Evolutionary conservation across 2,797 vertebrate genomes (phyloP).

Genomic region (Anniella stebbinsi): DNA sequence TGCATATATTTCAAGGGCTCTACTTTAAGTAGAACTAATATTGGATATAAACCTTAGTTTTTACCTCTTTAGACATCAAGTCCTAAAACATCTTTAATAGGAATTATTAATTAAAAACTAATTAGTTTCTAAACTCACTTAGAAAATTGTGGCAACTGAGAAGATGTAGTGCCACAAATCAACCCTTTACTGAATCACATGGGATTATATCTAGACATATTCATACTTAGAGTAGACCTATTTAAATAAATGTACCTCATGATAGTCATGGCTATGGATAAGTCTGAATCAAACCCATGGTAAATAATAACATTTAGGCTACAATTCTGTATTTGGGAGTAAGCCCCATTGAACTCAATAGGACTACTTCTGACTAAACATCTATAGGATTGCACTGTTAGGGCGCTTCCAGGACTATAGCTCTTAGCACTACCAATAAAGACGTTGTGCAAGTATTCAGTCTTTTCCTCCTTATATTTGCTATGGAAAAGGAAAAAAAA

Average conservation of each 20-base stretch:
- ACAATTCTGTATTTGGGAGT: no score
- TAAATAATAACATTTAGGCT: not conserved
- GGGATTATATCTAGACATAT: not conserved
- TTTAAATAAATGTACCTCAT: constrained; percentile 23
- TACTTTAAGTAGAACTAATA: no score
- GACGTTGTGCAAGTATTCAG: not conserved
- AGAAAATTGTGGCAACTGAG: not conserved
- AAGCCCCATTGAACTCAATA: no score
- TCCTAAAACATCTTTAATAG: constrained; percentile 19
- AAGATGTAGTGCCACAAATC: not conserved
- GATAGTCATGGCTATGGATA: not conserved
- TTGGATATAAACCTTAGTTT: not conserved
- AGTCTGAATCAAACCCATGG: not conserved
- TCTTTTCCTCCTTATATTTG: not conserved
- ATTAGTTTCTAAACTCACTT: rapidly evolving
- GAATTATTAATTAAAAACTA: constrained; percentile 18
- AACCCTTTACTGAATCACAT: constrained; percentile 37
- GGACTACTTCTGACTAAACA: no score
- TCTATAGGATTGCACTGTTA: no score
- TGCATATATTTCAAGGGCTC: no score
- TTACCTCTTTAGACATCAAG: not conserved
- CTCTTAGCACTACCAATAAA: not conserved
- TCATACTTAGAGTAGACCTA: not conserved
- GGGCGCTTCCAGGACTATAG: no score
- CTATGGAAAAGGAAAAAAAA: not conserved